phyloP scores from a whole-genome alignment of 1,140 invertebrate genomes.

The Hyles euphorbiae region DNA sequence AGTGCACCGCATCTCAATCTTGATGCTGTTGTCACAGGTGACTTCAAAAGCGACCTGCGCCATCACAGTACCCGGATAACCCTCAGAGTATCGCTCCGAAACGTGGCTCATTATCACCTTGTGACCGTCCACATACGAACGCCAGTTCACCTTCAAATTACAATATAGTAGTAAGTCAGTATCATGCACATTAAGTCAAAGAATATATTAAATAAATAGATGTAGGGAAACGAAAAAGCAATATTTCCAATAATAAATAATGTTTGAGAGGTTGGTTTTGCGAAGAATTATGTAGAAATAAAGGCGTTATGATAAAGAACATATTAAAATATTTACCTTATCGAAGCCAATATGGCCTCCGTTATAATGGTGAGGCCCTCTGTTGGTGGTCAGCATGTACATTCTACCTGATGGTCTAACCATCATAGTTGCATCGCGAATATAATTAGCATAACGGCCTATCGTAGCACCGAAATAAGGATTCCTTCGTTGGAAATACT shows the following conservation, averaged over 20 bases:
- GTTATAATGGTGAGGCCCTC: constrained; percentile 85
- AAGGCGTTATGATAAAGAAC: background rate
- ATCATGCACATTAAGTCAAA: background rate
- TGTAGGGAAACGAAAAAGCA: too few relatives aligned
- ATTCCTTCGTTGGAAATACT: constrained; percentile 80
- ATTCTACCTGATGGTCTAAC: constrained; percentile 72
- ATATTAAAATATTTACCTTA: constrained; percentile 76
- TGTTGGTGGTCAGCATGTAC: constrained; percentile 85
- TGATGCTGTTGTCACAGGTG: constrained; percentile 84
- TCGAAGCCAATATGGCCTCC: constrained; percentile 92
- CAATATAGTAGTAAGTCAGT: background rate
- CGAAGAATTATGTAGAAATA: too few relatives aligned
- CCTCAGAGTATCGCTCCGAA: constrained; percentile 89
- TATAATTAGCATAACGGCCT: constrained; percentile 93
- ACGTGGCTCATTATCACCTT: constrained; percentile 81
- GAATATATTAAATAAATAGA: too few relatives aligned
- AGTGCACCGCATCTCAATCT: constrained; percentile 85
- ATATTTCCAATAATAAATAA: too few relatives aligned
- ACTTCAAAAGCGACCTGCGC: constrained; percentile 83
- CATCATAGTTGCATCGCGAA: constrained; percentile 72
- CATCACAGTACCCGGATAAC: constrained; percentile 87
- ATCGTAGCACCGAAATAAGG: constrained; percentile 94
- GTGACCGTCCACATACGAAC: constrained; percentile 73
- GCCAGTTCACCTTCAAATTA: constrained; percentile 74
- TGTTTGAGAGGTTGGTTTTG: too few relatives aligned